These are phyloP conservation scores for Selene dorsalis DNA, from an alignment of 2,797 vertebrate species.

Conservation along the genomic window DNA sequence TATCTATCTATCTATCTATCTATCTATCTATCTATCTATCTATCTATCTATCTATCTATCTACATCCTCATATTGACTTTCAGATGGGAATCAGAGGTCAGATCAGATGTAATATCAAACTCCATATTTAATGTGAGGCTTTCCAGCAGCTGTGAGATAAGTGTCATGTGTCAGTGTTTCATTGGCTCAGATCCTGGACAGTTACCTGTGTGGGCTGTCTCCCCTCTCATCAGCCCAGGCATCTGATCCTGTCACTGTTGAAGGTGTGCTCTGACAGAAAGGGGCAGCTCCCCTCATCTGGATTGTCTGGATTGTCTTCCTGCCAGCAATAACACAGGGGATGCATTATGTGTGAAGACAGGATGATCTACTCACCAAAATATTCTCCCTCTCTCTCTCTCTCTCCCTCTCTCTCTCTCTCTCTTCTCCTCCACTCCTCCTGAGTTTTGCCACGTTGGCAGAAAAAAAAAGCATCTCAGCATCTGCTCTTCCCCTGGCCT, in stretches of 20 bases:
- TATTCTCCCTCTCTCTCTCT: constrained; percentile 39
- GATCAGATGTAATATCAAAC: constrained; percentile 1
- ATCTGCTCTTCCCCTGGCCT: constrained; percentile 48
- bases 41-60: too few relatives aligned
- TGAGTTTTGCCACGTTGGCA: constrained; percentile 66
- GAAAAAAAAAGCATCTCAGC: constrained; percentile 28
- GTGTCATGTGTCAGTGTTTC: constrained; percentile 21
- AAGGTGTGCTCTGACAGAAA: constrained; percentile 44
- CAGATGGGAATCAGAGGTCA: not conserved
- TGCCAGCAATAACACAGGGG: constrained; percentile 64
- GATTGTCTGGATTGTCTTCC: constrained; percentile 56
- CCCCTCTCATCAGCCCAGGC: not conserved
- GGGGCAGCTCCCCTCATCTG: constrained; percentile 57
- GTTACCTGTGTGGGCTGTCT: not conserved
- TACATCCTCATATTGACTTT: too few relatives aligned
- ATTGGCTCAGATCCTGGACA: constrained; percentile 21
- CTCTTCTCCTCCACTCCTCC: constrained; percentile 13
- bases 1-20: too few relatives aligned
- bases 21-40: too few relatives aligned
- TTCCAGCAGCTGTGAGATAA: constrained; percentile 42
- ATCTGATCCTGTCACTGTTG: constrained; percentile 29
- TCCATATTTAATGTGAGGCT: constrained; percentile 5
- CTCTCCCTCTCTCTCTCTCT: constrained; percentile 1
- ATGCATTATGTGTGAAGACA: constrained; percentile 62
- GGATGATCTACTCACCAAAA: constrained; percentile 58